phyloP scores from a whole-genome alignment of 2,797 vertebrate species.

The Dromococcyx pavoninus region DNA sequence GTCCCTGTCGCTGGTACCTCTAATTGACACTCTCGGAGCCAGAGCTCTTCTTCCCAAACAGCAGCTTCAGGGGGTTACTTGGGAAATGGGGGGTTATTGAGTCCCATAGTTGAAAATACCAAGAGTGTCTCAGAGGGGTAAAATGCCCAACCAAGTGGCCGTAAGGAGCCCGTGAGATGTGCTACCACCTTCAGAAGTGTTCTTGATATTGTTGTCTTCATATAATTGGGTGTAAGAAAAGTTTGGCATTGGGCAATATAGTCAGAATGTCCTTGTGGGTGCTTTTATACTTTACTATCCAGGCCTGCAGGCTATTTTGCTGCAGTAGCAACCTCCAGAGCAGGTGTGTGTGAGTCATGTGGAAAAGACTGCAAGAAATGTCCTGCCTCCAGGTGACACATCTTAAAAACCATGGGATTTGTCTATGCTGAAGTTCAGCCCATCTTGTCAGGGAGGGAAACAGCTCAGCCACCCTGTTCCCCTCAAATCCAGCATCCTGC shows the following conservation, averaged over 20 bases:
- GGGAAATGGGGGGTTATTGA: not conserved
- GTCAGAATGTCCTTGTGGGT: not conserved
- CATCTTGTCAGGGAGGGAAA: not conserved
- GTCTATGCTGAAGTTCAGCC: not conserved
- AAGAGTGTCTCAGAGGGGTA: not conserved
- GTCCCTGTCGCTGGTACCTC: accelerated
- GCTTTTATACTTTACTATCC: not conserved
- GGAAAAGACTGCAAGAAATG: not conserved
- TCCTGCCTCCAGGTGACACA: not conserved
- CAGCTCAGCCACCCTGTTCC: not conserved
- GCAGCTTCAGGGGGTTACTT: not conserved
- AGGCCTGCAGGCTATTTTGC: not conserved
- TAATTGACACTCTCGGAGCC: not conserved
- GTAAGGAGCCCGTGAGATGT: accelerated
- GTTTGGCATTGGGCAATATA: not conserved
- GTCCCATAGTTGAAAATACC: not conserved
- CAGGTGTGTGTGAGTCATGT: not conserved
- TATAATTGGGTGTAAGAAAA: not conserved
- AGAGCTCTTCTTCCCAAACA: not conserved
- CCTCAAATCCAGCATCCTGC: accelerated
- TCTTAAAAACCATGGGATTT: not conserved
- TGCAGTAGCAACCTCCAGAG: not conserved
- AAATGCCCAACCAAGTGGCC: accelerated
- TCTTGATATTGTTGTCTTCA: not conserved
- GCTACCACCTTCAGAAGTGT: not conserved